Base-by-base conservation (phyloP, 2,113 vertebrate genomes). In the Myodes glareolus region DNA sequence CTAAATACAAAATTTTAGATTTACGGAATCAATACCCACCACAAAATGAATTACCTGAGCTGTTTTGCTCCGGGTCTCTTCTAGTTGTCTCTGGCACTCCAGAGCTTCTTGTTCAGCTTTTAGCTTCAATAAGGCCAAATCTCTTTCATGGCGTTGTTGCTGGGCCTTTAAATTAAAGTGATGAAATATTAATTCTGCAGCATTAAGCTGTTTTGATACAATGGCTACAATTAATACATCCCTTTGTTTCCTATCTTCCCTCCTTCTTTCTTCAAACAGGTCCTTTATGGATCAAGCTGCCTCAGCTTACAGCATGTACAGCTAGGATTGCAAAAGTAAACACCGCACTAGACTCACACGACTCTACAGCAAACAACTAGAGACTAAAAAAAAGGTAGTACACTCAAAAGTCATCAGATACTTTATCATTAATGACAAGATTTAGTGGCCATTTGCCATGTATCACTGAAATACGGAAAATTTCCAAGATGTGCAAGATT, bases 81-180 rank as follows among this genome's bases (percentile, higher is more conserved):
- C 99, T 97, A 99, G 97, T 7, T 99, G 99, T 58, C 99, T 99
- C 97, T 99, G 98, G 95, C 98, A 98, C 96, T 99, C 99, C 95
- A 99, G 98, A n/a, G 99, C 99, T 97, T 99, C 99, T 97, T 99
- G 99, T 76, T 99, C 99, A 0, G 99, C 99, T 95, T 99, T 99
- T 93, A 99, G 97, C 97, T 99, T 99, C 98, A 99, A 96, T 96
- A 99, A 99, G 11, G 99, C 99, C 72, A 99, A 98, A 86, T 99
- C 99, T 68, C 98, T 98, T 93, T 99, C 99, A 76, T 99, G 99
- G 39, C 98, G 98, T 86, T 99, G 99, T 97, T 99, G 99, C 92
- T 99, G 99, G 86, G 99, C 98, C 99, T 99, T 98, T 21, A 94
- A 81, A 96, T 65, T 2, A 97, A 92, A 84, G 80, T 77, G 89